These are phyloP conservation scores for Lasioglossum pauxillum DNA, from an alignment of 2,888 invertebrate genomes.

Conservation along the genomic window DNA sequence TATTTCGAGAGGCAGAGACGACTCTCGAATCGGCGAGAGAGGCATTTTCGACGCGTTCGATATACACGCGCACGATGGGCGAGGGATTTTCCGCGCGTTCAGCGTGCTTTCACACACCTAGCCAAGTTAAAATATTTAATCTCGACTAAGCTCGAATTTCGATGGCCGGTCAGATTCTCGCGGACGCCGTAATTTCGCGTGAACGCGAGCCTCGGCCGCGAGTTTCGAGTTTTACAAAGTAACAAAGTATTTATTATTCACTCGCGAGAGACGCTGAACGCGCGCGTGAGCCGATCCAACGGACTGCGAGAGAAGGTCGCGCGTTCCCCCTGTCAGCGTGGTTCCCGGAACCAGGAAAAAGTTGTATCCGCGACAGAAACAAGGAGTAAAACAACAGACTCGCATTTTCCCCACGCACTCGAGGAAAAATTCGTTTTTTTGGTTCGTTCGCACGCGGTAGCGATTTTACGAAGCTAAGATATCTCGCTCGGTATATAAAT, in stretches of 20 bases:
- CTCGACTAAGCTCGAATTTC: slow-evolving; percentile 80
- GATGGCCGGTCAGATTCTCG: not conserved
- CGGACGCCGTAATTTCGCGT: not conserved
- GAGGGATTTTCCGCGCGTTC: slow-evolving; percentile 64
- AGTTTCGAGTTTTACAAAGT: slow-evolving; percentile 80
- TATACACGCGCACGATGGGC: not conserved
- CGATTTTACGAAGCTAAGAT: slow-evolving; percentile 73
- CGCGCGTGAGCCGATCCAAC: slow-evolving; percentile 67
- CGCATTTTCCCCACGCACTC: not conserved
- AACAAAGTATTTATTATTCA: slow-evolving; percentile 81
- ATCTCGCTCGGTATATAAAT: slow-evolving; percentile 77
- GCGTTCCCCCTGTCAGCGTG: not conserved
- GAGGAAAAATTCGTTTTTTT: slow-evolving; percentile 21
- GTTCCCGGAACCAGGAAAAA: not conserved
- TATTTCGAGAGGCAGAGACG: not conserved
- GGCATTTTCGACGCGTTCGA: slow-evolving; percentile 25
- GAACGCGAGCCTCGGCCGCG: slow-evolving; percentile 25
- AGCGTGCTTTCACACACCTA: slow-evolving; percentile 70
- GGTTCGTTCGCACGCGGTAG: slow-evolving; percentile 19
- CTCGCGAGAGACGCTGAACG: slow-evolving; percentile 77
- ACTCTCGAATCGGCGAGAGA: slow-evolving; percentile 46
- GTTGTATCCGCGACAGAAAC: not conserved
- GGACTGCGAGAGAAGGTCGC: slow-evolving; percentile 43
- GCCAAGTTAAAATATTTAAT: slow-evolving; percentile 76
- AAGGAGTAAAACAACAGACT: not conserved